phyloP scores from a whole-genome alignment of 2,888 invertebrate genomes.

The Eustalomyia histrio region DNA sequence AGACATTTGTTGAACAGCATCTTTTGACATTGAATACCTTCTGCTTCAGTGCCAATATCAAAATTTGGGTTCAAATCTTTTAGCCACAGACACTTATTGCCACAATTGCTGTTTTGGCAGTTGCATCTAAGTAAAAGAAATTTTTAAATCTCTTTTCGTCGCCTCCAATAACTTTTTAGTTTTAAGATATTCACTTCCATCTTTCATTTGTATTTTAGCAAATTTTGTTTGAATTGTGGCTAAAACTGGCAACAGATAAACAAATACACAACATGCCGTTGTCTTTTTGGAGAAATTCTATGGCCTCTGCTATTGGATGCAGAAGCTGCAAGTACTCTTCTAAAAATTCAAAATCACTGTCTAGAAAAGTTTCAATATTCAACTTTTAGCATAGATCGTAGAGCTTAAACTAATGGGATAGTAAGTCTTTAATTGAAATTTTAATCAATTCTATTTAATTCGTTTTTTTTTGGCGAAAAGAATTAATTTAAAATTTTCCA shows the following conservation, averaged over 20 bases:
- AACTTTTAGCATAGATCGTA: slow-evolving; percentile 45
- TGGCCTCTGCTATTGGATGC: slow-evolving; percentile 41
- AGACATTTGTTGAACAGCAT: slow-evolving; percentile 41
- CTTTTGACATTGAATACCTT: slow-evolving; percentile 38
- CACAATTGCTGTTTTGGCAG: slow-evolving; percentile 39
- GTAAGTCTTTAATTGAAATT: too few species aligned
- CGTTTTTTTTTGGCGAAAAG: too few species aligned
- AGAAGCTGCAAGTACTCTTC: slow-evolving; percentile 44
- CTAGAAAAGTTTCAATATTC: slow-evolving; percentile 38
- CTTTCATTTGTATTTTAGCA: slow-evolving; percentile 29
- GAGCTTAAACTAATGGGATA: slow-evolving; percentile 28
- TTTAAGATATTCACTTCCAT: slow-evolving; percentile 26
- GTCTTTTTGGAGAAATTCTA: slow-evolving; percentile 46
- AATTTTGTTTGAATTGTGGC: slow-evolving; percentile 41
- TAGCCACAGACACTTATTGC: slow-evolving; percentile 19
- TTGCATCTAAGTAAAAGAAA: slow-evolving; percentile 33
- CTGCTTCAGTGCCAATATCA: slow-evolving; percentile 37
- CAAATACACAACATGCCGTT: slow-evolving; percentile 46
- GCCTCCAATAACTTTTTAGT: slow-evolving; percentile 26
- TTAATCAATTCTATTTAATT: too few species aligned
- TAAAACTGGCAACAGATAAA: slow-evolving; percentile 39
- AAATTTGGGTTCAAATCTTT: slow-evolving; percentile 39
- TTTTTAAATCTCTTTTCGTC: slow-evolving; percentile 25
- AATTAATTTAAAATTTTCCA: too few species aligned
- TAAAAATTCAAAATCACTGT: slow-evolving; percentile 44